These are phyloP conservation scores for Cetoscarus ocellatus DNA, from an alignment of 2,797 vertebrate genomes.

Conservation along the genomic window DNA sequence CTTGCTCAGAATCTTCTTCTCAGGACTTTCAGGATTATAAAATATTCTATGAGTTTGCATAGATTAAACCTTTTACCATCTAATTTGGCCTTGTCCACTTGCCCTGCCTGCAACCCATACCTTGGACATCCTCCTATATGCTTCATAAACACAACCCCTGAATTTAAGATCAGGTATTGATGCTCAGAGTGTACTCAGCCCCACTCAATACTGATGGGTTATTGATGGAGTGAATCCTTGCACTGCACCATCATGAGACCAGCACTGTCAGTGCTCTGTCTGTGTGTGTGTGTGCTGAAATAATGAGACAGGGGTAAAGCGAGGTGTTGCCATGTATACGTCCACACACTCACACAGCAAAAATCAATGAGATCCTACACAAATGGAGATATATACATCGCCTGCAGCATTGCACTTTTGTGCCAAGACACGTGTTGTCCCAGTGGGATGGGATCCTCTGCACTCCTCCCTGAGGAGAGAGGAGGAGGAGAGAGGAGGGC, in stretches of 20 bases:
- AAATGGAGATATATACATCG: slow-evolving; percentile 78
- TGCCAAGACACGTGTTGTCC: slow-evolving; percentile 71
- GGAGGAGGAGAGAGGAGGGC: slow-evolving; percentile 51
- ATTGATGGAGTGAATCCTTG: slow-evolving; percentile 79
- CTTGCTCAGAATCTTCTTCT: slow-evolving; percentile 3
- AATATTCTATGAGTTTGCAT: not conserved
- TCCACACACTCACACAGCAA: slow-evolving; percentile 37
- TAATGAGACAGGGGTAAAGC: slow-evolving; percentile 36
- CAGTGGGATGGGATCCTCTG: slow-evolving; percentile 61
- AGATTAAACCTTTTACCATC: not conserved
- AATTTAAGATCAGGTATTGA: slow-evolving; percentile 79
- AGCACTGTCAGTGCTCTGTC: slow-evolving; percentile 27
- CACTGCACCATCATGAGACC: slow-evolving; percentile 53
- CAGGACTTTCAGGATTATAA: slow-evolving; percentile 6
- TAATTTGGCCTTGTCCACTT: slow-evolving; percentile 44
- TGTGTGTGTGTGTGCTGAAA: slow-evolving; percentile 40
- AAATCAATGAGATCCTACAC: slow-evolving; percentile 80
- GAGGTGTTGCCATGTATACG: slow-evolving; percentile 36
- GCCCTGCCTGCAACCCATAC: slow-evolving; percentile 32
- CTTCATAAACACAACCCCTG: slow-evolving; percentile 55
- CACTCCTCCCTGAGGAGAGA: slow-evolving; percentile 60
- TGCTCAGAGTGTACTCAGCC: slow-evolving; percentile 57
- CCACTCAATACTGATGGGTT: slow-evolving; percentile 81
- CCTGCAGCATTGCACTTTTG: slow-evolving; percentile 78
- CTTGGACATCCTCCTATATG: slow-evolving; percentile 46